Conservation (phyloP, 2,888 invertebrate genomes). For the Aphodius sticticus region DNA sequence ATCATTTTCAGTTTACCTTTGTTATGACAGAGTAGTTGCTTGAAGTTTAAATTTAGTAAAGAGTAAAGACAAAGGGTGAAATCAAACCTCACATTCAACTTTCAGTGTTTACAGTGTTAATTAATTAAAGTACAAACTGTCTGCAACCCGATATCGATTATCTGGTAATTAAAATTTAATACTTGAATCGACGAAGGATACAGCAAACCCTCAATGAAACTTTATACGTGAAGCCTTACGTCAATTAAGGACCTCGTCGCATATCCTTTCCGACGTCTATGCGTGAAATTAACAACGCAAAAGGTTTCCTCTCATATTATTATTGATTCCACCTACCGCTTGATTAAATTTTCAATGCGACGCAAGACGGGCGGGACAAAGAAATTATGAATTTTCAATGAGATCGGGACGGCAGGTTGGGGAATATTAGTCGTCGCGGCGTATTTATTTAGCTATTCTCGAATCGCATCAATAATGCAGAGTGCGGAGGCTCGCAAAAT, state of each 20-base stretch:
- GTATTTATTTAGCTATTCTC: neutral
- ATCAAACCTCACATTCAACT: neutral
- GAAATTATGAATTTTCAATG: neutral
- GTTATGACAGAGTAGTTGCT: neutral
- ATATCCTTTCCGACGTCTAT: neutral
- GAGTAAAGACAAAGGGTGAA: neutral
- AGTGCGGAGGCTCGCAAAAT: neutral
- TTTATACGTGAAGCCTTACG: neutral
- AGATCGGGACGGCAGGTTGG: neutral
- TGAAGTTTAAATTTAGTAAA: neutral
- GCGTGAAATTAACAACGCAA: neutral
- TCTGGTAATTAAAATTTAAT: conserved; percentile 4
- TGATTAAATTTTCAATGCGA: neutral
- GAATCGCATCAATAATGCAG: neutral
- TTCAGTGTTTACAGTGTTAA: neutral
- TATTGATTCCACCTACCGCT: neutral
- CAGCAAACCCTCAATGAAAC: neutral
- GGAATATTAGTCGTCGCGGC: neutral
- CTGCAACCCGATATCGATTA: neutral
- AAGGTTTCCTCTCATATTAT: neutral
- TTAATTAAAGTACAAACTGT: neutral
- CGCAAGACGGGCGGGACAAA: neutral
- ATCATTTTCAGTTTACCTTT: neutral
- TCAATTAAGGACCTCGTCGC: neutral
- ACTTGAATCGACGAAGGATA: neutral